Percentiles rank a stretch among this genome's conserved stretches.
Evolutionary conservation across 2,113 vertebrate genomes (phyloP).

Genomic region (Monopterus albus): DNA sequence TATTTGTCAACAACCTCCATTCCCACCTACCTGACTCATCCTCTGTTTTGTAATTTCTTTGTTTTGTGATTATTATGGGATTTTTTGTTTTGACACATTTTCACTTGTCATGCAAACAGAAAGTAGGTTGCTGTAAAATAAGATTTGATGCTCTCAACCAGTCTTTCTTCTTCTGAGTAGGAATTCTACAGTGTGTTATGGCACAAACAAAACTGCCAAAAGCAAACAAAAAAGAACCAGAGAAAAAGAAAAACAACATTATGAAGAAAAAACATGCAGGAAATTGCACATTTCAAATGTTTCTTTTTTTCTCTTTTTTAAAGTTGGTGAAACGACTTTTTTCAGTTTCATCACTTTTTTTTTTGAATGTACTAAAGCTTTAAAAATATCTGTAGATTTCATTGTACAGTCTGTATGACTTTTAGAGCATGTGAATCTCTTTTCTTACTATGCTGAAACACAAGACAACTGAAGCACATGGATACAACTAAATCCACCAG

Average conservation of each 20-base stretch:
- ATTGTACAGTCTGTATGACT: slow-evolving; percentile 83
- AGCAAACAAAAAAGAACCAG: slow-evolving; percentile 39
- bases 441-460: slow-evolving; percentile 80
- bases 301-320: slow-evolving; percentile 30
- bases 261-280: slow-evolving; percentile 24
- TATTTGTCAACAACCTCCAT: not conserved
- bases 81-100: slow-evolving; percentile 23
- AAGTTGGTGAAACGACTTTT: slow-evolving; percentile 35
- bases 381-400: slow-evolving; percentile 82
- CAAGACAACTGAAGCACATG: slow-evolving; percentile 75
- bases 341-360: slow-evolving; percentile 54
- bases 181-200: slow-evolving; percentile 44
- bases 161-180: slow-evolving; percentile 49
- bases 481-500: slow-evolving; percentile 45
- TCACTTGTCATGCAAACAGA: slow-evolving; percentile 29
- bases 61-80: slow-evolving; percentile 21
- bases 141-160: slow-evolving; percentile 36
- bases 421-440: slow-evolving; percentile 83
- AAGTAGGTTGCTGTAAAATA: slow-evolving; percentile 48
- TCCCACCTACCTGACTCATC: not conserved
- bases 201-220: slow-evolving; percentile 40
- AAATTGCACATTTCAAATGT: slow-evolving; percentile 54
- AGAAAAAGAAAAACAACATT: slow-evolving; percentile 40
- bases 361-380: slow-evolving; percentile 81
- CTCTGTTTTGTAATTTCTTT: not conserved